A percentile compares a stretch with the other conserved stretches of the same genome.
Evolutionary conservation across 2,888 invertebrate species (phyloP).

Genomic region (Euplexia lucipara): DNA sequence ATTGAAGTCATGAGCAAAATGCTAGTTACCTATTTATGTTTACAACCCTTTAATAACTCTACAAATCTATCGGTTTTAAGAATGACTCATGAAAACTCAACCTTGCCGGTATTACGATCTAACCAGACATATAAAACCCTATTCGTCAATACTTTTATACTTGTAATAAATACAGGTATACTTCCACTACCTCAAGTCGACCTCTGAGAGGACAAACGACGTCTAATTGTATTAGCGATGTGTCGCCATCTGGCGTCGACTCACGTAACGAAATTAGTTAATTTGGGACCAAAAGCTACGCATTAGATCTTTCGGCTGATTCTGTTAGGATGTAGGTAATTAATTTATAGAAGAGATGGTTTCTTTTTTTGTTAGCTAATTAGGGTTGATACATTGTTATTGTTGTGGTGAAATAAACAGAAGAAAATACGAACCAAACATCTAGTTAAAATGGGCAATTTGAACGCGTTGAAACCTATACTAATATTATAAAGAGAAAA

Average conservation of each 20-base stretch:
- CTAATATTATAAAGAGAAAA: too few species aligned
- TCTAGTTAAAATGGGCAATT: too few species aligned
- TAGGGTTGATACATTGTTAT: neutral
- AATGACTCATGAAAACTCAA: slow-evolving; percentile 17
- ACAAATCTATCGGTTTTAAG: neutral
- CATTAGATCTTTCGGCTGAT: slow-evolving; percentile 45
- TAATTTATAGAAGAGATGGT: slow-evolving; percentile 15
- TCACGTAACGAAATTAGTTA: slow-evolving; percentile 51
- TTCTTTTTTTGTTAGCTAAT: slow-evolving; percentile 6
- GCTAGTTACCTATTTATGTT: too few species aligned
- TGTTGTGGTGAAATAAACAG: neutral
- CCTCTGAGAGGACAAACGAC: slow-evolving; percentile 26
- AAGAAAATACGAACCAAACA: neutral
- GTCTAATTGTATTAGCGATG: slow-evolving; percentile 47
- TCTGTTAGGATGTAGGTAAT: slow-evolving; percentile 47
- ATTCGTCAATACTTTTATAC: slow-evolving; percentile 22
- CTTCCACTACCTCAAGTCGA: slow-evolving; percentile 19
- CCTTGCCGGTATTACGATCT: slow-evolving; percentile 23
- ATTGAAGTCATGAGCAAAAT: too few species aligned
- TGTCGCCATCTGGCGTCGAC: slow-evolving; percentile 35
- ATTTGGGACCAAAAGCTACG: slow-evolving; percentile 37
- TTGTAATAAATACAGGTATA: slow-evolving; percentile 26
- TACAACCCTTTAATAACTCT: too few species aligned
- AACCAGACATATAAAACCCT: slow-evolving; percentile 51
- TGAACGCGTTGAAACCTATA: too few species aligned